phyloP scores from a whole-genome alignment of 2,888 invertebrate species.

The Dicycla oo region DNA sequence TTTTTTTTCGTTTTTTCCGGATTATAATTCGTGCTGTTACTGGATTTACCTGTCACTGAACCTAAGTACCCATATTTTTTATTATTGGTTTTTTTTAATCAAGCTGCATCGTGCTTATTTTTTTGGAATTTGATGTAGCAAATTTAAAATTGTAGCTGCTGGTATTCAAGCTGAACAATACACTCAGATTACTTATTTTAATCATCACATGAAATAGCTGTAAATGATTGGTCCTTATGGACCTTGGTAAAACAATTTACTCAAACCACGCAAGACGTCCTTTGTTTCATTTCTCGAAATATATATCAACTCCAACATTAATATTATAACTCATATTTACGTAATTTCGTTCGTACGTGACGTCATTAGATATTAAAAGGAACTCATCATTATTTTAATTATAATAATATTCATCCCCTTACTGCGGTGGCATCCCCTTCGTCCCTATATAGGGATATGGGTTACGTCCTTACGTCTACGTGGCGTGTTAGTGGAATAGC shows the following conservation, averaged over 20 bases:
- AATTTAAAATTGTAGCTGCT: background rate
- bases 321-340: constrained; percentile 24
- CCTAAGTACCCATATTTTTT: constrained; percentile 23
- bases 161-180: background rate
- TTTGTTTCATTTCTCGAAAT: constrained; percentile 30
- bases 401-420: constrained; percentile 40
- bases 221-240: background rate
- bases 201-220: background rate
- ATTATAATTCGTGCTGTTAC: background rate
- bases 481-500: constrained; percentile 11
- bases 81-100: background rate
- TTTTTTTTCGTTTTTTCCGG: constrained; percentile 22
- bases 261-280: background rate
- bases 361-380: constrained; percentile 35
- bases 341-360: constrained; percentile 34
- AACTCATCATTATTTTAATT: constrained; percentile 41
- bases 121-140: background rate
- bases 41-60: constrained; percentile 25
- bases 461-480: constrained; percentile 29
- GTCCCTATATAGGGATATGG: constrained; percentile 42
- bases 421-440: constrained; percentile 35
- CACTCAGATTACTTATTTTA: background rate
- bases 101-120: background rate
- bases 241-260: background rate
- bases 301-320: constrained; percentile 1